Conservation (phyloP, 2,797 vertebrate species). For the Balearica regulorum region DNA sequence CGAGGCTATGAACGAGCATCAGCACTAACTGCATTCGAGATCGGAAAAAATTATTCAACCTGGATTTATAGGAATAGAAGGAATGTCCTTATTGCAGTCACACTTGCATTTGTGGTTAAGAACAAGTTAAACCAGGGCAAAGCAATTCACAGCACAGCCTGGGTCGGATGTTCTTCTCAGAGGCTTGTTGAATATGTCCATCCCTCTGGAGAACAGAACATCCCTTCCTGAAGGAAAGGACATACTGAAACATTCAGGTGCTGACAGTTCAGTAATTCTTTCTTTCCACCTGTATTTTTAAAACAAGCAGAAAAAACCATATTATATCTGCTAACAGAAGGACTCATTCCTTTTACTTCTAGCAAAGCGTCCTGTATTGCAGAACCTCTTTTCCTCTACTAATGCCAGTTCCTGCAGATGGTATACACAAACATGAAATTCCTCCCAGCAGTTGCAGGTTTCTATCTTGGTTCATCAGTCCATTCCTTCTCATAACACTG, state of each 20-base stretch:
- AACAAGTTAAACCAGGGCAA: neutral
- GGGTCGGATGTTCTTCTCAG: neutral
- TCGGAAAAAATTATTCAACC: neutral
- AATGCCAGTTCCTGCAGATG: neutral
- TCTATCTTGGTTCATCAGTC: neutral
- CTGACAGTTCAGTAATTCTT: neutral
- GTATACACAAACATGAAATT: neutral
- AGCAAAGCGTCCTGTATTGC: neutral
- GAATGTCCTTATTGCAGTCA: neutral
- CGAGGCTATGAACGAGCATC: rapidly evolving
- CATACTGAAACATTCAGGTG: rapidly evolving
- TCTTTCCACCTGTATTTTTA: neutral
- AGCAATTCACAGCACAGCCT: neutral
- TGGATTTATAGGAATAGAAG: neutral
- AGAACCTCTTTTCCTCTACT: neutral
- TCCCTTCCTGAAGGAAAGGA: neutral
- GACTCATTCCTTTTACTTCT: neutral
- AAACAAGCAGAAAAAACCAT: neutral
- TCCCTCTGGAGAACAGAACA: neutral
- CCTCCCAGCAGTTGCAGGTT: rapidly evolving
- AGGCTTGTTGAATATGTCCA: neutral
- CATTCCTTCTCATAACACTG: neutral
- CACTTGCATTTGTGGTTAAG: neutral
- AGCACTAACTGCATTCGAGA: neutral
- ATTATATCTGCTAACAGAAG: neutral